These are phyloP conservation scores for Alces alces DNA, from an alignment of 2,113 vertebrate genomes.

Conservation along the genomic window DNA sequence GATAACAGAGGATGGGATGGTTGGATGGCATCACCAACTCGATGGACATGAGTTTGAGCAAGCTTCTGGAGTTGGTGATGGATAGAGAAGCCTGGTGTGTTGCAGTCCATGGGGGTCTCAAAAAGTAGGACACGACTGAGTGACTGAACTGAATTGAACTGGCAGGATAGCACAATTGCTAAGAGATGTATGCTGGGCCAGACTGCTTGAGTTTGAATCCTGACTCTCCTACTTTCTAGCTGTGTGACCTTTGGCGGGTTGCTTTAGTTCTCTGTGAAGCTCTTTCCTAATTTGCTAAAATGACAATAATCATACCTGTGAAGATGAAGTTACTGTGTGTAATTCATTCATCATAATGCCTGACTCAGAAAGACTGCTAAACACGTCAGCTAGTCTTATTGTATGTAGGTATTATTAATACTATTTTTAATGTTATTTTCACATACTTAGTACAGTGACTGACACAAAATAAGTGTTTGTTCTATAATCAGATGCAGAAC, in stretches of 20 bases:
- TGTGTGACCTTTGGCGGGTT: neutral
- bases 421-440: neutral
- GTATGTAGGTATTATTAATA: neutral
- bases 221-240: neutral
- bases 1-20: neutral
- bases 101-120: neutral
- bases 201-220: neutral
- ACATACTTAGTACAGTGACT: neutral
- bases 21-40: neutral
- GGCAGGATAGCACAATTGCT: neutral
- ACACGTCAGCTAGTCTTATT: neutral
- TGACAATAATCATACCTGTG: neutral
- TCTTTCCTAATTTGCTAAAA: neutral
- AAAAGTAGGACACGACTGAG: rapidly evolving
- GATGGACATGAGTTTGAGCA: neutral
- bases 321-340: neutral
- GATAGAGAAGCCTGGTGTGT: neutral
- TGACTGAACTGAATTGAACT: neutral
- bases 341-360: neutral
- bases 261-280: neutral
- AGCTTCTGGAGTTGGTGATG: neutral
- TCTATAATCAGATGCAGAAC: neutral
- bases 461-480: neutral
- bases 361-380: neutral
- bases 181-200: neutral